Evolutionary conservation across 37 sponge, comb jelly and placozoan species (phyloP).

Genomic region (Aplysina aerophoba): DNA sequence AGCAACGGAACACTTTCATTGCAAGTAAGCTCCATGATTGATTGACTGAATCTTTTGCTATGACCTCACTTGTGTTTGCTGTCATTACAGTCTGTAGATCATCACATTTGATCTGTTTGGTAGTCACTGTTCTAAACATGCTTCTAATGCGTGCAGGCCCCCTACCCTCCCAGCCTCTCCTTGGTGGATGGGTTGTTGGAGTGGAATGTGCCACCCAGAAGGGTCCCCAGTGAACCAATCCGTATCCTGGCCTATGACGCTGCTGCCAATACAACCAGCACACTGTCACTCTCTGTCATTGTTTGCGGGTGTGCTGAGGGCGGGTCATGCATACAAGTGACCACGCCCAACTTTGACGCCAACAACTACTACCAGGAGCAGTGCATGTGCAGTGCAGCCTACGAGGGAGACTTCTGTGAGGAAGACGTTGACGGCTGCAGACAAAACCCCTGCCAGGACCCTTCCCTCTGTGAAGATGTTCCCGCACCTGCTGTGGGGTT

Average conservation of each 20-base stretch:
- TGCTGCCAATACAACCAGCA: background rate
- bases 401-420: conserved; percentile 24
- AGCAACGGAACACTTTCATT: conserved; percentile 4
- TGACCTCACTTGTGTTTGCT: background rate
- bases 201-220: background rate
- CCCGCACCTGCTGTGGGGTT: conserved; percentile 21
- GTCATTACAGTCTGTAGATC: too few species aligned
- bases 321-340: background rate
- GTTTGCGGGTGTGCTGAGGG: conserved; percentile 1
- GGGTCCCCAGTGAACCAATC: background rate
- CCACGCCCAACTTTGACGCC: conserved; percentile 13
- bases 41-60: background rate
- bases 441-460: conserved; percentile 19
- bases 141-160: background rate
- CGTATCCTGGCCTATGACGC: background rate
- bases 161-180: conserved; percentile 5
- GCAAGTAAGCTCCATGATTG: background rate
- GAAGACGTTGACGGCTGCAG: background rate
- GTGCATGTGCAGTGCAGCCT: conserved; percentile 15
- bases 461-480: conserved; percentile 13
- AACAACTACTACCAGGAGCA: conserved; percentile 20
- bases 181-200: background rate
- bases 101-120: too few species aligned
- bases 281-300: conserved; percentile 4
- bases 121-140: too few species aligned